Base-by-base conservation (phyloP, 92 coral and sea anemone genomes). In the Umimayanthus kanabou region DNA sequence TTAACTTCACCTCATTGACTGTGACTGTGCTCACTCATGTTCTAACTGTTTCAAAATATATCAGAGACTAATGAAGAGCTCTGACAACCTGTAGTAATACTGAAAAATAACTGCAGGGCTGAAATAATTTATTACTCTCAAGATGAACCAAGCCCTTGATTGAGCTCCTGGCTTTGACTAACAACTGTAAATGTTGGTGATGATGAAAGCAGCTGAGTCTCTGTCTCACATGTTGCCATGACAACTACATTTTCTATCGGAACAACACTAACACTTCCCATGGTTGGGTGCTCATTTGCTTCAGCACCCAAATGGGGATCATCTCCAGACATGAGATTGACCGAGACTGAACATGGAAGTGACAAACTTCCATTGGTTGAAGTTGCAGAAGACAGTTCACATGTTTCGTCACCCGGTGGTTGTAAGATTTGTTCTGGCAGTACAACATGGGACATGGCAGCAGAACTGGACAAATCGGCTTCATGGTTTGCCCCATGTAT, bases 361-460 rank as follows among this genome's bases (percentile, higher is more conserved):
- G 73, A 88, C 85, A 92, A 81, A 73, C 79, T 85, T 1, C 26
- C 90, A 80, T 69, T 89, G 9, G 88, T 37, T 42, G 93, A 88
- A 39, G 89, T 67, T 0, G 93, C 78, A 1, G 92, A 89, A 30
- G 93, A 80, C 39, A 94, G 78, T 43, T 87, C 94, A 15, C 89
- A 81, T 0, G 95, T 88, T 42, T 96, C 98, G 29, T 97, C 99
- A 10, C 93, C 91, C 37, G 92, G 95, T 22, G 97, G 88, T 39
- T 97, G 99, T 15, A 97, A 90, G 80, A 97, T 96, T 75, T 97
- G 92, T 45, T 97, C 99, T 4, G 99, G 99, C 39, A 97, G 91
- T n/a, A 89, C 94, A 39, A 95, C 97, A 73, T 93, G 96, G 2
- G 98, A 92, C 39, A 93, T 95, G 77, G 95, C 81, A 11, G 91